Conservation (phyloP, 1,140 invertebrate genomes). For the Streblospio benedicti region DNA sequence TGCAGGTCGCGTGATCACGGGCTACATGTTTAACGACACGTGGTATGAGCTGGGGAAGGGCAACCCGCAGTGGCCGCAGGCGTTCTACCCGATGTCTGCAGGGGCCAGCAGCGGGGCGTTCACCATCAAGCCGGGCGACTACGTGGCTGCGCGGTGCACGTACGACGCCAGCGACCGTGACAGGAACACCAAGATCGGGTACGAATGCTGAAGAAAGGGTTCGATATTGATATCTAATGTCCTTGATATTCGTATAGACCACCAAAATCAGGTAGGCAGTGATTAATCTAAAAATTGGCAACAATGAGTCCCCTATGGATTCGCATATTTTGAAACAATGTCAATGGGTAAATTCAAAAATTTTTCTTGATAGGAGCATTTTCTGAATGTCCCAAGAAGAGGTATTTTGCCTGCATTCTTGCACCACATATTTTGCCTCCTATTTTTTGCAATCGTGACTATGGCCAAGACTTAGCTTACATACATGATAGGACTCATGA, state of each 20-base stretch:
- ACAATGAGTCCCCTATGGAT: not conserved
- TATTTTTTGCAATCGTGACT: no score
- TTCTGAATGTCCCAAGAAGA: no score
- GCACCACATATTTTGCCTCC: no score
- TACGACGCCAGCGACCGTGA: conserved; percentile 45
- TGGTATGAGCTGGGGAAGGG: conserved; percentile 41
- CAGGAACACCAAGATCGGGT: conserved; percentile 68
- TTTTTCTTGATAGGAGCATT: no score
- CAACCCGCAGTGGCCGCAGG: conserved; percentile 44
- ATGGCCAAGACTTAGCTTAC: not conserved
- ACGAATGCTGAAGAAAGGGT: conserved; percentile 40
- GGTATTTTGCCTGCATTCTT: no score
- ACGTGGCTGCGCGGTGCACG: conserved; percentile 76
- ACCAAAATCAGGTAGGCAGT: no score
- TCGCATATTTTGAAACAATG: no score
- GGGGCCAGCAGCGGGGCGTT: conserved; percentile 66
- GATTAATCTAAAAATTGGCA: not conserved
- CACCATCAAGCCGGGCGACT: conserved; percentile 60
- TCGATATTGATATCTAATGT: no score
- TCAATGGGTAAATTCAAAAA: no score
- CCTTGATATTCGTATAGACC: no score
- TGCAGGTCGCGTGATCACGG: conserved; percentile 33
- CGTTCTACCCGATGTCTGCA: conserved; percentile 31
- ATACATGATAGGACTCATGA: not conserved
- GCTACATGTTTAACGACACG: conserved; percentile 27